phyloP scores from a whole-genome alignment of 2,797 vertebrate species.

The Coluber constrictor region DNA sequence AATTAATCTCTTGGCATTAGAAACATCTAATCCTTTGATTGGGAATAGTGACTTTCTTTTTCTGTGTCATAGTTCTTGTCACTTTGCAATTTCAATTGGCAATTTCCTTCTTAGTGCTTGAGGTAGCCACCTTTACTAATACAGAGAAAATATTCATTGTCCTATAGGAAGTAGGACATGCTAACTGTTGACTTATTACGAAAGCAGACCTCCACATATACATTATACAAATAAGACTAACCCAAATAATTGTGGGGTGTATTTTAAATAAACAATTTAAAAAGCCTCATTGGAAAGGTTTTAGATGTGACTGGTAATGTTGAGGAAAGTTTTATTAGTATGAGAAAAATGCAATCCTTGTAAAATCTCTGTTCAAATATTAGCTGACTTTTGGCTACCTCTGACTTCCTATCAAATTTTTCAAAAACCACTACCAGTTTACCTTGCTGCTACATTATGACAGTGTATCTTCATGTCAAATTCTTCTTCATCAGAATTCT shows the following conservation, averaged over 20 bases:
- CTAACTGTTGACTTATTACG: not conserved
- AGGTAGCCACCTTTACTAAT: not conserved
- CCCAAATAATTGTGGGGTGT: not conserved
- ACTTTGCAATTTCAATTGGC: not conserved
- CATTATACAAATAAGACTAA: not conserved
- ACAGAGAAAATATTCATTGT: not conserved
- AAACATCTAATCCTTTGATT: not conserved
- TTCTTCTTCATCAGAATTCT: slow-evolving; percentile 77
- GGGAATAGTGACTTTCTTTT: not conserved
- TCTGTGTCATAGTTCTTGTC: not conserved
- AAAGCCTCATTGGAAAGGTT: not conserved
- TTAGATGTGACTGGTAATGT: not conserved
- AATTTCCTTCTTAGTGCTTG: not conserved
- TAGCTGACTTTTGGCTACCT: slow-evolving; percentile 9
- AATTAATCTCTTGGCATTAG: not conserved
- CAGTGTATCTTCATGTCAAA: slow-evolving; percentile 79
- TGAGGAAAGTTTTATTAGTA: not conserved
- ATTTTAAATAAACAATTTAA: not conserved
- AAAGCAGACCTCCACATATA: not conserved
- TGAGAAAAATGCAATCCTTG: not conserved
- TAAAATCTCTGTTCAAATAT: slow-evolving; percentile 8
- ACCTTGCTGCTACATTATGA: slow-evolving; percentile 88
- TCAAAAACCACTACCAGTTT: slow-evolving; percentile 13
- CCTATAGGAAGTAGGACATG: not conserved
- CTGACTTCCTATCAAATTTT: slow-evolving; percentile 1